phyloP scores from a whole-genome alignment of 2,797 vertebrate species.

The Manis javanica region DNA sequence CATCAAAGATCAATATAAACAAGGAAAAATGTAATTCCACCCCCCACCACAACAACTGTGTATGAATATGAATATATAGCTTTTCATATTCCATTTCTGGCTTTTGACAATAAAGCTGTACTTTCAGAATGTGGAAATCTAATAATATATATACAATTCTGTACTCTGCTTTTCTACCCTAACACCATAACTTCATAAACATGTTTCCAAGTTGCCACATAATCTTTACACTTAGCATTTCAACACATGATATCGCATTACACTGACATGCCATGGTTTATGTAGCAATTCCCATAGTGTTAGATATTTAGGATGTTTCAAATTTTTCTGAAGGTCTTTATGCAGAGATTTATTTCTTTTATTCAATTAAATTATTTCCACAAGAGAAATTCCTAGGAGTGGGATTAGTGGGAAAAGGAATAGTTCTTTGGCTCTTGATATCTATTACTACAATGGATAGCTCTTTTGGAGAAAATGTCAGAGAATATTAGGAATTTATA shows the following conservation, averaged over 20 bases:
- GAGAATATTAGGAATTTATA: not conserved
- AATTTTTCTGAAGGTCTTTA: slow-evolving; percentile 43
- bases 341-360: not conserved
- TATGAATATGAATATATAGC: not conserved
- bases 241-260: not conserved
- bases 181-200: not conserved
- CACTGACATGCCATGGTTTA: not conserved
- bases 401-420: not conserved
- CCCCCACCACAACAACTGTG: not conserved
- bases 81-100: not conserved
- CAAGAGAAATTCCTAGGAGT: not conserved
- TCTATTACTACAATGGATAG: not conserved
- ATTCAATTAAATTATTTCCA: not conserved
- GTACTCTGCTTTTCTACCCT: not conserved
- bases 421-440: not conserved
- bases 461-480: not conserved
- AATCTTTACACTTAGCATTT: not conserved
- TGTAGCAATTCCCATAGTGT: not conserved
- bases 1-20: not conserved
- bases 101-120: not conserved
- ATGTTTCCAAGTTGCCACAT: not conserved
- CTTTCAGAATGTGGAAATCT: not conserved
- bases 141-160: not conserved
- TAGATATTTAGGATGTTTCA: slow-evolving; percentile 28
- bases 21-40: not conserved